Conservation (phyloP, 1,140 invertebrate species). For the Musca vetustissima region DNA sequence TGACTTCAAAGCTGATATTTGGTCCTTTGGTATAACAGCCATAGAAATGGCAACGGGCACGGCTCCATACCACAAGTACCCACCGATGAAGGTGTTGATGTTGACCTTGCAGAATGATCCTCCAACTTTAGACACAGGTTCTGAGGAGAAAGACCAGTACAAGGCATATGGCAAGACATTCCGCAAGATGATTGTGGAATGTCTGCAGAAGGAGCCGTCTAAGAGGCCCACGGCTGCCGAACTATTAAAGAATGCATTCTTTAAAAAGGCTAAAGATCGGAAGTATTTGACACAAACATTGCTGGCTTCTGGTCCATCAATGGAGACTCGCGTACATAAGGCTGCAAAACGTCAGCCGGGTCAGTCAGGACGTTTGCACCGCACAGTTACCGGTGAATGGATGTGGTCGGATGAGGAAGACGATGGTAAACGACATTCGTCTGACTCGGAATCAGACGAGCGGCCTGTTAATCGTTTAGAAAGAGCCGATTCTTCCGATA, state of each 20-base stretch:
- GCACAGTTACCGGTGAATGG: conserved; percentile 96
- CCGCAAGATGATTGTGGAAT: conserved; percentile 92
- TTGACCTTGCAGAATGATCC: conserved; percentile 97
- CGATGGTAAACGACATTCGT: conserved; percentile 54
- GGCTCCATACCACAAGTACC: conserved; percentile 98
- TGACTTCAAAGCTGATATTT: conserved; percentile 99
- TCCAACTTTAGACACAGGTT: conserved; percentile 90
- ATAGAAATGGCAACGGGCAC: conserved; percentile 99
- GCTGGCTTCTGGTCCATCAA: conserved; percentile 81
- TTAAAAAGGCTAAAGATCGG: conserved; percentile 98
- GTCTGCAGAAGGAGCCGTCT: conserved; percentile 91
- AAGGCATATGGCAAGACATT: conserved; percentile 97
- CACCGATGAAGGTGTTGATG: conserved; percentile 99
- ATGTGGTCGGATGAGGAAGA: conserved; percentile 90
- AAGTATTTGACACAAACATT: conserved; percentile 91
- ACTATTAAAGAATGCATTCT: conserved; percentile 96
- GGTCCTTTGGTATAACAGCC: conserved; percentile 98
- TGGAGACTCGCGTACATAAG: conserved; percentile 88
- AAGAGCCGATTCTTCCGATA: conserved; percentile 61
- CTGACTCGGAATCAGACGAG: conserved; percentile 56
- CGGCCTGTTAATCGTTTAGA: conserved; percentile 62
- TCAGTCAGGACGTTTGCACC: conserved; percentile 86
- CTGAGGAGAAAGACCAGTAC: conserved; percentile 97
- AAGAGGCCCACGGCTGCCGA: conserved; percentile 97
- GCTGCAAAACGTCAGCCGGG: conserved; percentile 84